These are phyloP conservation scores for Apotomis betuletana DNA, from an alignment of 2,888 invertebrate genomes.

Conservation along the genomic window DNA sequence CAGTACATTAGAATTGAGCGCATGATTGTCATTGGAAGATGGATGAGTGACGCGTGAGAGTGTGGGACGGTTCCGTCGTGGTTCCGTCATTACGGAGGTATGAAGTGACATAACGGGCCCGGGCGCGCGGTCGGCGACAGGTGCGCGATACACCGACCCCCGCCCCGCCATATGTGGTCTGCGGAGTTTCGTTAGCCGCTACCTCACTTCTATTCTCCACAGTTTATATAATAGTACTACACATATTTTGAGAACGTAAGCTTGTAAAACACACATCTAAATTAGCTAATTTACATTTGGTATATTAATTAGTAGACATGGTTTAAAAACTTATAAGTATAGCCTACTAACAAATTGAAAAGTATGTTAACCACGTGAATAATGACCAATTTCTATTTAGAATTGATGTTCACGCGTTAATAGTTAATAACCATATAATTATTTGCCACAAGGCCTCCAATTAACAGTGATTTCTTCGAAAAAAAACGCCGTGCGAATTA, in stretches of 20 bases:
- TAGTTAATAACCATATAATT: conserved; percentile 15
- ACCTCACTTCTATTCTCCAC: conserved; percentile 27
- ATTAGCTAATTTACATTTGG: neutral
- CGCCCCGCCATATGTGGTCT: conserved; percentile 39
- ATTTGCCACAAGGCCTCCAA: conserved; percentile 22
- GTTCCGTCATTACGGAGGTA: conserved; percentile 40
- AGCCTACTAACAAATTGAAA: neutral
- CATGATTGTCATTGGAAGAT: conserved; percentile 53
- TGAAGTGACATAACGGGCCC: conserved; percentile 47
- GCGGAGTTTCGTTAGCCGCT: conserved; percentile 29
- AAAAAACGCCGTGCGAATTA: conserved; percentile 46
- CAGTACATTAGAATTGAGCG: conserved; percentile 59
- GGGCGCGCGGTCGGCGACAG: conserved; percentile 27
- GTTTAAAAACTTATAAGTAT: neutral
- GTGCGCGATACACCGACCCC: conserved; percentile 38
- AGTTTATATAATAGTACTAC: neutral
- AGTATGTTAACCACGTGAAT: neutral
- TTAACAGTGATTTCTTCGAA: conserved; percentile 34
- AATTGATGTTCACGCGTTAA: neutral
- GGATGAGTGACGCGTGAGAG: conserved; percentile 73
- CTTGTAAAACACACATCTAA: neutral
- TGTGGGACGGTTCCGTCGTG: conserved; percentile 57
- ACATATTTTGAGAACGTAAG: neutral
- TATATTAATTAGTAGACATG: neutral
- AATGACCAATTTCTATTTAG: neutral